These are phyloP conservation scores for Arizona elegans DNA, from an alignment of 2,113 vertebrate genomes.

Conservation along the genomic window DNA sequence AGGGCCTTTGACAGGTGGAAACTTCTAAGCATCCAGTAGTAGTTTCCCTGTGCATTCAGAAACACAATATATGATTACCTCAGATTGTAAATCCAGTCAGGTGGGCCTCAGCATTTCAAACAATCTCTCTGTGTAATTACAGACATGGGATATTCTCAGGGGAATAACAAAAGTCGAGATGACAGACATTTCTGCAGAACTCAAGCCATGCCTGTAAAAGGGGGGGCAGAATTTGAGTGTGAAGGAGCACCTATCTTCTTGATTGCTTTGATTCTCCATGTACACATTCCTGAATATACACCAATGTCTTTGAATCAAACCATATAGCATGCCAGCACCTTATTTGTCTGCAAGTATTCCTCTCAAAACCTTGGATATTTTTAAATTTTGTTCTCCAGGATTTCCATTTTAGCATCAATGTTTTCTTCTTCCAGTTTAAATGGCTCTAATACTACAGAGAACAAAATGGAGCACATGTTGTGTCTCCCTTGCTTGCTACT, in stretches of 20 bases:
- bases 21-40: background rate
- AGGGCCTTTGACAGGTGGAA: slow-evolving; percentile 1
- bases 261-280: background rate
- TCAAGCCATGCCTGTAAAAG: background rate
- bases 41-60: background rate
- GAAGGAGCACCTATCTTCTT: background rate
- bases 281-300: background rate
- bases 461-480: background rate
- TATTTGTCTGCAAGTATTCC: background rate
- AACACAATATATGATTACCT: background rate
- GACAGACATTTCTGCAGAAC: background rate
- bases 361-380: background rate
- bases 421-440: slow-evolving; percentile 3
- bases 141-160: background rate
- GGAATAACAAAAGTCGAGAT: background rate
- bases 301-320: background rate
- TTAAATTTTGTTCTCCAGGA: background rate
- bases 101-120: background rate
- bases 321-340: background rate
- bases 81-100: background rate
- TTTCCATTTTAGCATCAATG: slow-evolving; percentile 2
- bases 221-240: background rate
- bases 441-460: background rate
- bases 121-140: background rate
- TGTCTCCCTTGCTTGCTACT: slow-evolving; percentile 42